phyloP scores from a whole-genome alignment of 2,113 vertebrate species.

The Scartelaos histophorus region DNA sequence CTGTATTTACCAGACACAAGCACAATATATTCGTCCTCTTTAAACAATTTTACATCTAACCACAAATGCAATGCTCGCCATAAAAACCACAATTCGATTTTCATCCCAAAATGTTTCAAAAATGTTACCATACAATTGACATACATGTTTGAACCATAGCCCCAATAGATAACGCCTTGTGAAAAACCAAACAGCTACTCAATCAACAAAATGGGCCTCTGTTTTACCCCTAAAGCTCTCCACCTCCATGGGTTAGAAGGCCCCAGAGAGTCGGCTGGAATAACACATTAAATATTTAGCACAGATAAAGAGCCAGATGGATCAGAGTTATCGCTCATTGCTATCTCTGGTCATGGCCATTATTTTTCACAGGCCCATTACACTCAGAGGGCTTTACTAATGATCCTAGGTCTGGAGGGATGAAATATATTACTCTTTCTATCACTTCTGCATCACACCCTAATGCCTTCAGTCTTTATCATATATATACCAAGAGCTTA shows the following conservation, averaged over 20 bases:
- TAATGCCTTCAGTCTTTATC: conserved; percentile 43
- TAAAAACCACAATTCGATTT: too few species aligned
- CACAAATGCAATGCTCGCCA: too few species aligned
- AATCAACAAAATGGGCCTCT: conserved; percentile 61
- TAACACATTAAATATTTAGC: conserved; percentile 77
- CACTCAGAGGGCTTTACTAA: conserved; percentile 69
- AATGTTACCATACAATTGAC: neutral
- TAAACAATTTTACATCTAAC: too few species aligned
- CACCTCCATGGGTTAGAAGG: conserved; percentile 62
- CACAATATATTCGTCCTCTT: too few species aligned
- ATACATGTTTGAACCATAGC: conserved; percentile 26
- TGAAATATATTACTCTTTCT: conserved; percentile 68
- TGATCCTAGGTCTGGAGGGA: conserved; percentile 62
- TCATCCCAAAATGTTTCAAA: too few species aligned
- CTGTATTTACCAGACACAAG: too few species aligned
- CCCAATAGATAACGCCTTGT: conserved; percentile 24
- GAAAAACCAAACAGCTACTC: conserved; percentile 60
- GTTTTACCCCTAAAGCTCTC: conserved; percentile 65
- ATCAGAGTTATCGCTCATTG: conserved; percentile 71
- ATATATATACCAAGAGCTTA: conserved; percentile 38
- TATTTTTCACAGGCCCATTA: conserved; percentile 74
- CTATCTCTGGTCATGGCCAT: conserved; percentile 73
- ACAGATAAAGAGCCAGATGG: conserved; percentile 71
- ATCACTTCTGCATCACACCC: conserved; percentile 64
- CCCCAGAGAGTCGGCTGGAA: conserved; percentile 65